phyloP scores from a whole-genome alignment of 37 sponge, comb jelly and placozoan genomes.

The Cladorhizidae sp. region DNA sequence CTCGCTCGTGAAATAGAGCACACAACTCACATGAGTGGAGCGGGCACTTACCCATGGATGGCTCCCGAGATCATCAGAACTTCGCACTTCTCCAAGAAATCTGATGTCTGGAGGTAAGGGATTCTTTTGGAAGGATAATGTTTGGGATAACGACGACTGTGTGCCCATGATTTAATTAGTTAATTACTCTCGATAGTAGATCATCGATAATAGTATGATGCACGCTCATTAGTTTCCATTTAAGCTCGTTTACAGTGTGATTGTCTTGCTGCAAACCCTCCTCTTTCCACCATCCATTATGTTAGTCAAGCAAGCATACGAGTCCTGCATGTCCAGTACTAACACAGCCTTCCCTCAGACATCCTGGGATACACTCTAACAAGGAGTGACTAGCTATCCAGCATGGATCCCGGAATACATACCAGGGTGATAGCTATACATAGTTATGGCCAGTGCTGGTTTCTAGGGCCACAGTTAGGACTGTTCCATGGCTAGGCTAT shows the following conservation, averaged over 20 bases:
- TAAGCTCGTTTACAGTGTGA: neutral
- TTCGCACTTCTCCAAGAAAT: constrained; percentile 76
- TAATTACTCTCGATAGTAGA: neutral
- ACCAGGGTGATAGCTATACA: too few relatives aligned
- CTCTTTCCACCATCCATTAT: too few relatives aligned
- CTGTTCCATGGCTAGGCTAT: too few relatives aligned
- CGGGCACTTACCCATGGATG: constrained; percentile 97
- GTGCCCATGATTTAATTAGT: neutral
- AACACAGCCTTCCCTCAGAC: too few relatives aligned
- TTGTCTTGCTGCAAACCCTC: neutral
- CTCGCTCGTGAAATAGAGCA: constrained; percentile 88
- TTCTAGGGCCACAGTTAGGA: too few relatives aligned
- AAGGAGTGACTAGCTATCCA: too few relatives aligned
- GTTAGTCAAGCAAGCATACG: too few relatives aligned
- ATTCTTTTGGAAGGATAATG: neutral
- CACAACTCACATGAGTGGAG: constrained; percentile 88
- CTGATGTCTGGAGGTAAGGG: constrained; percentile 95
- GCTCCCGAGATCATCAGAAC: constrained; percentile 90
- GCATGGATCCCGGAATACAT: too few relatives aligned
- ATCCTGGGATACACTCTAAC: too few relatives aligned
- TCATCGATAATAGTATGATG: neutral
- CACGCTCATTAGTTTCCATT: neutral
- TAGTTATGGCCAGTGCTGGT: too few relatives aligned
- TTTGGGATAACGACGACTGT: neutral
- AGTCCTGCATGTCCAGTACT: too few relatives aligned